phyloP scores from a whole-genome alignment of 2,797 vertebrate genomes.

The Falco columbarius region DNA sequence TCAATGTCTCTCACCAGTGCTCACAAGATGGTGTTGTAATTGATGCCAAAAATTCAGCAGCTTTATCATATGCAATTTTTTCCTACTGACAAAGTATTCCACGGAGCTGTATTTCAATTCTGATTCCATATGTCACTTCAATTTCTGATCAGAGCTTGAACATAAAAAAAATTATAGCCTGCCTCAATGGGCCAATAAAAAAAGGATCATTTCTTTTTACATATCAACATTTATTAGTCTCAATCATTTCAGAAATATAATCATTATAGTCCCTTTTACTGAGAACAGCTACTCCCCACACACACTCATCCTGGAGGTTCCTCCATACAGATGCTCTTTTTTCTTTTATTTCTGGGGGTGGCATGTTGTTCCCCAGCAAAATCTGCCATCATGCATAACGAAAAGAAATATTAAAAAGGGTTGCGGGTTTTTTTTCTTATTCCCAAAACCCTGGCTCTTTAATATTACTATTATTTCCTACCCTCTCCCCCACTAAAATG shows the following conservation, averaged over 20 bases:
- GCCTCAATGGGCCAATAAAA: constrained; percentile 50
- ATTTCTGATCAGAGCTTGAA: constrained; percentile 61
- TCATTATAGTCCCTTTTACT: constrained; percentile 20
- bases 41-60: constrained; percentile 59
- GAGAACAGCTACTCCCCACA: constrained; percentile 19
- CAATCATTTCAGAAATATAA: constrained; percentile 46
- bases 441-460: neutral
- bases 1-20: constrained; percentile 37
- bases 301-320: neutral
- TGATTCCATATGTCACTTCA: constrained; percentile 67
- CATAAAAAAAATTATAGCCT: constrained; percentile 52
- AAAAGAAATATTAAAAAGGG: neutral
- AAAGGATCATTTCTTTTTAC: constrained; percentile 52
- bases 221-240: constrained; percentile 62
- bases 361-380: neutral
- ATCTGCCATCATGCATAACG: neutral
- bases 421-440: neutral
- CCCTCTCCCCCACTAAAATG: neutral
- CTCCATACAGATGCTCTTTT: neutral
- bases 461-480: neutral
- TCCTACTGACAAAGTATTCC: constrained; percentile 62
- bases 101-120: constrained; percentile 59
- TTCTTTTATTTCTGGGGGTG: neutral
- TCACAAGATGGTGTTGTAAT: constrained; percentile 62
- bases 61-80: constrained; percentile 27